Evolutionary conservation across 2,113 vertebrate species (phyloP).

Genomic region (Carollia perspicillata): DNA sequence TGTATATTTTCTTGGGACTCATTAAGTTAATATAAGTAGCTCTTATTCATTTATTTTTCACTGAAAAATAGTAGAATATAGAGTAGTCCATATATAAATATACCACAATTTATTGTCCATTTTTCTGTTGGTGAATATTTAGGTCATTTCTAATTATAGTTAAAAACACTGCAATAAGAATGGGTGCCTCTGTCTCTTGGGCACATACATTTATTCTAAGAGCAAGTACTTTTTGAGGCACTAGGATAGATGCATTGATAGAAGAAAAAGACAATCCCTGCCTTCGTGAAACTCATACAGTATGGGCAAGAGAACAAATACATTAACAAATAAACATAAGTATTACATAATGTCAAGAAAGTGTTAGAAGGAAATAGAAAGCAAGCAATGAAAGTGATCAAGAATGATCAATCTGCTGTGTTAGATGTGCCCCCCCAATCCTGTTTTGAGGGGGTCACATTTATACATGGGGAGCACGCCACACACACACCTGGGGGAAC

Average conservation of each 20-base stretch:
- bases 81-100: neutral
- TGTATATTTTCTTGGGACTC: neutral
- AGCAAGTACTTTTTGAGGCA: neutral
- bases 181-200: neutral
- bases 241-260: neutral
- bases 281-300: neutral
- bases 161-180: neutral
- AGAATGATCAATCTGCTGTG: neutral
- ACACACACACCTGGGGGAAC: neutral
- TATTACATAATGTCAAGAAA: neutral
- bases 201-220: neutral
- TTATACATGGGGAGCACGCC: neutral
- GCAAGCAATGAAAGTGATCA: neutral
- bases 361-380: neutral
- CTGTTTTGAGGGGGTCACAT: neutral
- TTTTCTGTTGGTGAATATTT: neutral
- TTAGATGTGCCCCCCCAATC: neutral
- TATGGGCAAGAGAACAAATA: neutral
- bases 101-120: neutral
- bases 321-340: neutral
- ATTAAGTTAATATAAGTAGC: neutral
- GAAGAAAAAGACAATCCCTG: neutral
- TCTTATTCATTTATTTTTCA: slow-evolving; percentile 8
- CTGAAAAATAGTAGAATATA: neutral
- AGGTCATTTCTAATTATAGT: neutral